These are phyloP conservation scores for Lipotes vexillifer DNA, from an alignment of 2,113 vertebrate species.

Conservation along the genomic window DNA sequence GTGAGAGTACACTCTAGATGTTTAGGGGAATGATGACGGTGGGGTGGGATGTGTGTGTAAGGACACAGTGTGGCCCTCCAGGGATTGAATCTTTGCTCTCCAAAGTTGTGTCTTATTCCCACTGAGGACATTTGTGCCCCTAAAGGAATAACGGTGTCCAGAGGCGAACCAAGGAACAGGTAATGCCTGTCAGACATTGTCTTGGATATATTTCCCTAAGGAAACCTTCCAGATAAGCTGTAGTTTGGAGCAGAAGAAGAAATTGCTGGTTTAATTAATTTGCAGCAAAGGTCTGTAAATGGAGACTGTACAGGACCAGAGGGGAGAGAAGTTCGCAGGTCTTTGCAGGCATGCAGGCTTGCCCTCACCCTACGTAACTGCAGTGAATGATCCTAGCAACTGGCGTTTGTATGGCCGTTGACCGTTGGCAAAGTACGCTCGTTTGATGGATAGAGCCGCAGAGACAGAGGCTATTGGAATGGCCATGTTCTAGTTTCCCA, in stretches of 20 bases:
- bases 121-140: fast-evolving
- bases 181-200: neutral
- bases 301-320: neutral
- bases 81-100: neutral
- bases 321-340: neutral
- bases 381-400: neutral
- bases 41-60: neutral
- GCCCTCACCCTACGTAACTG: fast-evolving
- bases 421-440: neutral
- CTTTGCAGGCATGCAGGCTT: neutral
- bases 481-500: no score
- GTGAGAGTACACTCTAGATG: neutral
- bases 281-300: neutral
- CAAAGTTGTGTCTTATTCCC: neutral
- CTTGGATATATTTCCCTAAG: neutral
- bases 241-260: neutral
- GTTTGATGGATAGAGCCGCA: neutral
- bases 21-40: neutral
- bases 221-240: neutral
- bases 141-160: neutral
- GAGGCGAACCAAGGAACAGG: neutral
- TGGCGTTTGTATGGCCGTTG: neutral
- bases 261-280: neutral
- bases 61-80: neutral
- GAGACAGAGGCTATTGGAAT: neutral